Conservation (phyloP, 2,113 vertebrate genomes). For the Nycticebus coucang region DNA sequence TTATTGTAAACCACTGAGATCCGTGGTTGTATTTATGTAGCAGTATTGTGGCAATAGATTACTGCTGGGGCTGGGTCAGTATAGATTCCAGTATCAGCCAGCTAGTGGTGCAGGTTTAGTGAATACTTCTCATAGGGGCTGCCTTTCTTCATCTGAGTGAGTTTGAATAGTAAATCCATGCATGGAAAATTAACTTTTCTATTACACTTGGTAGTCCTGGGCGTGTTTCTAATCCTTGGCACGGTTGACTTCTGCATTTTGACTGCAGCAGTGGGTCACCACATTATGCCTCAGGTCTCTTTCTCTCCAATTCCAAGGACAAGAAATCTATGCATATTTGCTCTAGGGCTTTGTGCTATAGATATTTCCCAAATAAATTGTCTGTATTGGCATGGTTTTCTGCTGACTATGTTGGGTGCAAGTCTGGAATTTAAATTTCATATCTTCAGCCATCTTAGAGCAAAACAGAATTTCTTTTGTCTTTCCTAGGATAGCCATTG, state of each 20-base stretch:
- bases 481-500: neutral
- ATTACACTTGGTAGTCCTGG: neutral
- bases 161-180: neutral
- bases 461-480: neutral
- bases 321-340: neutral
- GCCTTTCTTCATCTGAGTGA: neutral
- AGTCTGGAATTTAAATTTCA: conserved; percentile 76
- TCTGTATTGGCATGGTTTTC: conserved; percentile 57
- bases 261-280: neutral
- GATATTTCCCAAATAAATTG: conserved; percentile 55
- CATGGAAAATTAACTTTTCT: neutral
- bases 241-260: neutral
- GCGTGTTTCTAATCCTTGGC: neutral
- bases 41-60: neutral
- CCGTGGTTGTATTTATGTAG: neutral
- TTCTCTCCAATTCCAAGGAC: conserved; percentile 25
- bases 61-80: neutral
- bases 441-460: conserved; percentile 56
- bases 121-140: neutral
- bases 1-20: neutral
- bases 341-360: conserved; percentile 49
- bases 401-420: conserved; percentile 65
- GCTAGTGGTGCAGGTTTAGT: neutral
- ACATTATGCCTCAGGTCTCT: neutral
- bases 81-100: neutral